These are phyloP conservation scores for Anguilla obscura DNA, from an alignment of 2,797 vertebrate species.

Conservation along the genomic window DNA sequence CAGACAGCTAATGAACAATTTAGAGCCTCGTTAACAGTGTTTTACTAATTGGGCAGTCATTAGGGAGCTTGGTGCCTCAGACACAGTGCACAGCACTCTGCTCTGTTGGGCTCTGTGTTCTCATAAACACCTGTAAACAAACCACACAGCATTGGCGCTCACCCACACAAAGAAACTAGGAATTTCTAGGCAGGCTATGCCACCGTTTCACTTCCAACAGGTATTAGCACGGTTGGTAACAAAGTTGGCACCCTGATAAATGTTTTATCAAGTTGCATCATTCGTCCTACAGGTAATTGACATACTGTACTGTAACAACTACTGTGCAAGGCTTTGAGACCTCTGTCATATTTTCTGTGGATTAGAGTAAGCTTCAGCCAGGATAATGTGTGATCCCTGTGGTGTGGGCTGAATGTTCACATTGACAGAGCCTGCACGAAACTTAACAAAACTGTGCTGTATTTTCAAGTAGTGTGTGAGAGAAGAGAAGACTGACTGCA, in stretches of 20 bases:
- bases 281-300: background rate
- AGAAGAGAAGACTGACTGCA: background rate
- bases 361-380: background rate
- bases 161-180: background rate
- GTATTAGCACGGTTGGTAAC: background rate
- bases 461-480: background rate
- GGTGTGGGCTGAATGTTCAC: background rate
- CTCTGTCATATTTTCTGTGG: background rate
- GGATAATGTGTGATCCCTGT: background rate
- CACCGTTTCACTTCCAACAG: background rate
- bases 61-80: conserved; percentile 32
- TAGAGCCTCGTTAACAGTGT: conserved; percentile 43
- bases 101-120: background rate
- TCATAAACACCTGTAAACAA: conserved; percentile 6
- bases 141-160: background rate
- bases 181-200: background rate
- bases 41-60: conserved; percentile 50
- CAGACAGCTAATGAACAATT: conserved; percentile 30
- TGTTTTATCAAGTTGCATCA: background rate
- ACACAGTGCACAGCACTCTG: background rate
- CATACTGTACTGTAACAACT: background rate
- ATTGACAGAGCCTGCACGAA: background rate
- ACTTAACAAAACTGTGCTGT: background rate
- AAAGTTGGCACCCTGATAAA: background rate
- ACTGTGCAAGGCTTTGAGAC: background rate